A percentile compares a stretch with the other conserved stretches of the same genome.
phyloP scores from a whole-genome alignment of 2,888 invertebrate species.

The Chrysotoxum bicinctum region DNA sequence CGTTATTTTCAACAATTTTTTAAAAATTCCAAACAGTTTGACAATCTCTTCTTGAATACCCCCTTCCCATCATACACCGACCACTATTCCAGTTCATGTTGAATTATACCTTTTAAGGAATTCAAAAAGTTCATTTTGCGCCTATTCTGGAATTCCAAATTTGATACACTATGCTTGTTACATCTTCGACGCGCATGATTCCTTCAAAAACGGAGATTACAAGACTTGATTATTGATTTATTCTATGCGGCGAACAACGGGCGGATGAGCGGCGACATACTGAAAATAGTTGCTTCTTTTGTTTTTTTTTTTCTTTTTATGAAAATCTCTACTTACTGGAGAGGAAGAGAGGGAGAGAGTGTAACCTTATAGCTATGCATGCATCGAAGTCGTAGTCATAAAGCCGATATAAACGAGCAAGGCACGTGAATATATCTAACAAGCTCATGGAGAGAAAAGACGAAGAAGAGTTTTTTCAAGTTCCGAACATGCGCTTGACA shows the following conservation, averaged over 20 bases:
- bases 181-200: constrained; percentile 65
- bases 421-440: constrained; percentile 56
- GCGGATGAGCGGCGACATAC: constrained; percentile 64
- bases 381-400: too few species aligned
- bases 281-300: constrained; percentile 28
- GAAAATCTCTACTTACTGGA: neutral
- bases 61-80: neutral
- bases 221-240: constrained; percentile 72
- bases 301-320: neutral
- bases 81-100: neutral
- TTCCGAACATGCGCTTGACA: constrained; percentile 62
- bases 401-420: constrained; percentile 31
- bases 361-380: constrained; percentile 12
- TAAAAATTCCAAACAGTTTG: neutral
- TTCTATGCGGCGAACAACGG: constrained; percentile 73
- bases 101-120: neutral
- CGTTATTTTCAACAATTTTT: too few species aligned
- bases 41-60: neutral
- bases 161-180: constrained; percentile 8
- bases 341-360: neutral
- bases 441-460: constrained; percentile 19
- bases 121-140: constrained; percentile 16
- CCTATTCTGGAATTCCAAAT: constrained; percentile 16
- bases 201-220: constrained; percentile 36
- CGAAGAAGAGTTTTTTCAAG: constrained; percentile 38